Evolutionary conservation across 2,113 vertebrate species (phyloP), one percentile per base, ranked within the genome.

Genomic region (Syrmaticus mikado): DNA sequence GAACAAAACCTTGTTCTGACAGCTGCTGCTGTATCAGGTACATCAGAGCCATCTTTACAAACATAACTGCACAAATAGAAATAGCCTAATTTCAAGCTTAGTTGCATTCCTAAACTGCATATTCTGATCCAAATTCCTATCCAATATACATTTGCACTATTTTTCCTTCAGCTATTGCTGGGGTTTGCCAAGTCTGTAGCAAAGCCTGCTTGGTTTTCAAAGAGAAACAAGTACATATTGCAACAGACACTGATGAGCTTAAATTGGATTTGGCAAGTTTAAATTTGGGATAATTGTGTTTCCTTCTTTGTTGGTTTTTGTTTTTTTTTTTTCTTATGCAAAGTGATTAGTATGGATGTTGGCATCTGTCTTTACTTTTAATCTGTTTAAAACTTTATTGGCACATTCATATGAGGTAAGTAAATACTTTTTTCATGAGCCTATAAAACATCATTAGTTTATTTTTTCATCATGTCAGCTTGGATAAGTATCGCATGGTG

Each of bases 361-460:
- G 36, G 48, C 73, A 88, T 95, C 80, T 88, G 61, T 70, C 73
- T 89, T 80, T 1, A 0, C 17, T 92, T 95, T 88, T 92, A 92
- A 90, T 81, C 92, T 90, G 62, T 90, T 92, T 92, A 88, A 95
- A 95, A 90, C 73, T 58, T 91, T 36, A 91, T 68, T 92, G 85
- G 62, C 58, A 71, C 46, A 38, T 71, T 93, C 80, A 84, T 82
- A 83, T 58, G 11, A 87, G 45, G 71, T 72, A 91, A 92, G 87
- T 97, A 95, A 96, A 93, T 95, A 90, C 66, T 87, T 94, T 92
- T 96, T 94, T 94, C 93, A 94, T 82, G 87, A 92, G 90, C 48
- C 87, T 82, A 91, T 96, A 94, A 95, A 97, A 84, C 79, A 96
- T 84, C 93, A 82, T 91, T 88, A 94, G 92, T 90, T 96, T 95